A percentile compares a stretch with the other conserved stretches of the same genome.
Conservation (phyloP, 2,888 invertebrate species). For the Cryptus viduatorius region DNA sequence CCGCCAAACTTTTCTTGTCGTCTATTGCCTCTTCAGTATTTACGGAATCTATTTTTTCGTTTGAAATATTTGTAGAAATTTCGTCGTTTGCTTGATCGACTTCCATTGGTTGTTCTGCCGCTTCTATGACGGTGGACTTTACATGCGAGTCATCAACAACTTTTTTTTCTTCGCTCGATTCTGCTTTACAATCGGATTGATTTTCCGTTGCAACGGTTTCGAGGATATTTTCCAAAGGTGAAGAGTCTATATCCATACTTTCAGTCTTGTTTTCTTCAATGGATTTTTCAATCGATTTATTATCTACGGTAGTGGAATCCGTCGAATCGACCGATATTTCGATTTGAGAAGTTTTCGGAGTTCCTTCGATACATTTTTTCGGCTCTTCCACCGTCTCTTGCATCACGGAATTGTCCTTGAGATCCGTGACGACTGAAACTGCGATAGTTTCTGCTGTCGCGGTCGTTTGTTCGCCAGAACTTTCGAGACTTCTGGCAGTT, state of each 20-base stretch:
- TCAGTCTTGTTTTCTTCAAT: slow-evolving; percentile 13
- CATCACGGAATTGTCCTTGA: neutral
- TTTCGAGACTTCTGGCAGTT: neutral
- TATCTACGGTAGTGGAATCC: slow-evolving; percentile 39
- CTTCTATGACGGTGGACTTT: slow-evolving; percentile 9
- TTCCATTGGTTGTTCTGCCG: slow-evolving; percentile 57
- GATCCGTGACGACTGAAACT: neutral
- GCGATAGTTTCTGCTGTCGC: neutral
- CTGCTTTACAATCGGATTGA: neutral
- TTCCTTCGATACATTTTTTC: neutral
- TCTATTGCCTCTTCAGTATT: neutral
- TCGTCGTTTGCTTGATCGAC: slow-evolving; percentile 42
- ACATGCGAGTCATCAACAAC: neutral
- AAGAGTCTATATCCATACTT: slow-evolving; percentile 44
- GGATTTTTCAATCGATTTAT: slow-evolving; percentile 20
- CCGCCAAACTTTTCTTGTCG: neutral
- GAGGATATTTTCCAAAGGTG: slow-evolving; percentile 29
- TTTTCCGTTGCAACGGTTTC: slow-evolving; percentile 20
- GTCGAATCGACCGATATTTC: slow-evolving; percentile 47
- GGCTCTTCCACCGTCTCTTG: neutral
- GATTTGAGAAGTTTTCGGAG: slow-evolving; percentile 14
- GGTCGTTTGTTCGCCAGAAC: slow-evolving; percentile 9
- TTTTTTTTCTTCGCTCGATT: slow-evolving; percentile 20
- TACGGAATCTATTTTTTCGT: neutral
- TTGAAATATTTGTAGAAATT: slow-evolving; percentile 2